A percentile compares a stretch with the other conserved stretches of the same genome.
Conservation (phyloP, 2,888 invertebrate species). For the Leptopilina drosophilae region DNA sequence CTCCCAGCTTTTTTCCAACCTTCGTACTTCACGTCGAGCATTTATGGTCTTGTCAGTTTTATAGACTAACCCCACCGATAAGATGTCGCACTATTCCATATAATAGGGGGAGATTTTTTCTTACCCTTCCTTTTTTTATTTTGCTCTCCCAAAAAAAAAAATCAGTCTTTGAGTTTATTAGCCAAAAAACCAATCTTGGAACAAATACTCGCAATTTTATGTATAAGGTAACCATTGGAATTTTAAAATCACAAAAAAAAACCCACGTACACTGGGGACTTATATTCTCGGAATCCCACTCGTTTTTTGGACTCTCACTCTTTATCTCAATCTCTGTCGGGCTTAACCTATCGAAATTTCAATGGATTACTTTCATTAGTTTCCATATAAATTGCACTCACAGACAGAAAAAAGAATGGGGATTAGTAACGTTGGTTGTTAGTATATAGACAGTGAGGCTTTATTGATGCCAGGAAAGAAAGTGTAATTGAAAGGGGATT, state of each 20-base stretch:
- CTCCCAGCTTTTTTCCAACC: constrained; percentile 18
- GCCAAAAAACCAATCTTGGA: not conserved
- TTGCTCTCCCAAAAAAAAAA: not conserved
- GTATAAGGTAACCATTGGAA: not conserved
- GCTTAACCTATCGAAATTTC: constrained; percentile 28
- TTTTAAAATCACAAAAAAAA: not conserved
- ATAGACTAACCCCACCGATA: constrained; percentile 27
- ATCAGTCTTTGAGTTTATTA: not conserved
- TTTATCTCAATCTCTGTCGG: constrained; percentile 31
- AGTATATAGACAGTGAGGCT: constrained; percentile 11
- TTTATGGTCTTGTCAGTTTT: constrained; percentile 40
- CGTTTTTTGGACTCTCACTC: constrained; percentile 9
- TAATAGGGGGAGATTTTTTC: not conserved
- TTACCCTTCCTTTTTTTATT: not conserved
- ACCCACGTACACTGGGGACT: not conserved
- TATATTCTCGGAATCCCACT: not conserved
- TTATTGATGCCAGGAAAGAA: constrained; percentile 4
- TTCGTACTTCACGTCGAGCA: constrained; percentile 33
- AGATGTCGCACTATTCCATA: constrained; percentile 29
- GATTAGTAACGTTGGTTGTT: constrained; percentile 14
- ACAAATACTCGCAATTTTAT: not conserved
- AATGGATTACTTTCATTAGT: constrained; percentile 42
- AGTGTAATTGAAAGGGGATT: constrained; percentile 25
- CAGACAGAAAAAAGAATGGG: constrained; percentile 26
- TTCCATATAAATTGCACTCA: constrained; percentile 29